These are phyloP conservation scores for Hermaeophaga mercurialis DNA, from an alignment of 2,888 invertebrate species.

Conservation along the genomic window DNA sequence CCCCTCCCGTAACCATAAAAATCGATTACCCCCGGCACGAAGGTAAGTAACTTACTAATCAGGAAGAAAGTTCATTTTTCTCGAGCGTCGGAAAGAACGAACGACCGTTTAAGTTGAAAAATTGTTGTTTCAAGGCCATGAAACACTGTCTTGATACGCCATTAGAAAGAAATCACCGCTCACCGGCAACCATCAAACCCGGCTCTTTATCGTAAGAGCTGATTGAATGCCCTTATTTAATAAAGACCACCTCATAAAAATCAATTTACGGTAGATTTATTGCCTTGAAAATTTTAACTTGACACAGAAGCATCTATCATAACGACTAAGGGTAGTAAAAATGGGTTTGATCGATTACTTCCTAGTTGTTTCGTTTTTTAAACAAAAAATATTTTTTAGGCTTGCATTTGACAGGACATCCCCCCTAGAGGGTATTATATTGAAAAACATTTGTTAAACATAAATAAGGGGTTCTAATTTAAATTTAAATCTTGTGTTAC, in stretches of 20 bases:
- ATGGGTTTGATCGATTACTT: too few relatives aligned
- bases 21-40: too few relatives aligned
- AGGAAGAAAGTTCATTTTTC: not conserved
- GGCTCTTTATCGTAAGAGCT: slow-evolving; percentile 15
- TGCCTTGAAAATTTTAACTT: not conserved
- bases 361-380: too few relatives aligned
- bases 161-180: slow-evolving; percentile 16
- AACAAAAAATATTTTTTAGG: too few relatives aligned
- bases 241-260: slow-evolving; percentile 12
- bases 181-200: slow-evolving; percentile 5
- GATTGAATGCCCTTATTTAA: slow-evolving; percentile 16
- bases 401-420: too few relatives aligned
- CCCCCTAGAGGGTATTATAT: too few relatives aligned
- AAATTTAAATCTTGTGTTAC: too few relatives aligned
- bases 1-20: too few relatives aligned
- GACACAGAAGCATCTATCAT: too few relatives aligned
- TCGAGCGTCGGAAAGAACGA: not conserved
- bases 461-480: too few relatives aligned
- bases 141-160: slow-evolving; percentile 14
- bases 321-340: too few relatives aligned
- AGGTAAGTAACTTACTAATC: not conserved
- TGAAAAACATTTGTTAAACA: too few relatives aligned
- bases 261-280: slow-evolving; percentile 11
- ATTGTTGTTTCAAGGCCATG: slow-evolving; percentile 9
- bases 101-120: slow-evolving; percentile 16